Evolutionary conservation across 2,113 vertebrate species (phyloP), one percentile per base, ranked within the genome.

Genomic region (Gadus macrocephalus): DNA sequence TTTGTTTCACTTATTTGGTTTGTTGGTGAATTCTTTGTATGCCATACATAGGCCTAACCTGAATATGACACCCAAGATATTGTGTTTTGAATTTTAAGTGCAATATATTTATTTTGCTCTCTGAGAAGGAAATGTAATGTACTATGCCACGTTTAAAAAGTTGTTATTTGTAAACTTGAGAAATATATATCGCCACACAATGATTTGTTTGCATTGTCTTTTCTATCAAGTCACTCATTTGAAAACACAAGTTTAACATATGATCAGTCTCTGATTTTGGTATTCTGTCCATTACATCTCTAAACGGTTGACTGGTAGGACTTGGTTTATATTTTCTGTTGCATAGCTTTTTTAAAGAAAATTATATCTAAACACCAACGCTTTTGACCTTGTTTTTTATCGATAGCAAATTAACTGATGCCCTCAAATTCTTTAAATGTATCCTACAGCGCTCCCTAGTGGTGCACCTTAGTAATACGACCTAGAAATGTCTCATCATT

Each of bases 81-180:
- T 89, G 82, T 83, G 73, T 85, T 86, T 89, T 74, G 49, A 89
- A 92, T 96, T 96, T 96, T 91, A 93, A 95, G 97, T 99, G 96
- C 97, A 99, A 99, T 98, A 99, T 99, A 99, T 99, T 99, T 99
- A 98, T 98, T 98, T 96, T 93, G 94, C 92, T 95, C 93, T 92
- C 93, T 93, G 83, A 93, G 95, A 93, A 95, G 91, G 77, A 84
- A 92, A 93, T 94, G 84, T 94, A 93, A 94, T 96, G 93, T 96
- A 93, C 92, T 92, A 94, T 95, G 90, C 92, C 91, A 87, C 93
- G 93, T 94, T 85, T 92, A 87, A 90, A 70, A 72, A 92, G 93
- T 90, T 92, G 90, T 93, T 92, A 93, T 95, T 96, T 96, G 94
- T 95, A 96, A 98, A 94, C 92, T 91, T 93, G 93, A 95, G 91